Percentiles rank a stretch among this genome's conserved stretches.
Conservation (phyloP, 2,113 vertebrate species). For the Eulemur macaco region DNA sequence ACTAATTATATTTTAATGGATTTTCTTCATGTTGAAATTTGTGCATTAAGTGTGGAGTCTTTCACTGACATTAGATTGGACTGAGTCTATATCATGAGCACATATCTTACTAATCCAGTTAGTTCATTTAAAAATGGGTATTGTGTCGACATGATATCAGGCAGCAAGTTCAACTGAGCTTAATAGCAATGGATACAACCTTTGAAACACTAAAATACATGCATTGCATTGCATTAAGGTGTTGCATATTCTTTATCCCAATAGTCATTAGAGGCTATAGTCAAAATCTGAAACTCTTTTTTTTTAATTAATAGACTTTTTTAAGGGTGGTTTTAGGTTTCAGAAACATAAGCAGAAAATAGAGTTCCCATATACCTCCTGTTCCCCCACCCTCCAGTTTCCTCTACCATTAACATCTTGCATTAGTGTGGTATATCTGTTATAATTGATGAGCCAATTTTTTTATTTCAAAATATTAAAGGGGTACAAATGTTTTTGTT, state of each 20-base stretch:
- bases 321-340: not conserved
- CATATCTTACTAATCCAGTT: not conserved
- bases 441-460: not conserved
- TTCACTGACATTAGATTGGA: not conserved
- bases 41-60: not conserved
- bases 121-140: conserved; percentile 23
- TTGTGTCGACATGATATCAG: not conserved
- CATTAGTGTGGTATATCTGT: not conserved
- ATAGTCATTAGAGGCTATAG: not conserved
- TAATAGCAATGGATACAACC: not conserved
- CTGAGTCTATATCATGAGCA: not conserved
- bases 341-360: not conserved
- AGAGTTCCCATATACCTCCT: not conserved
- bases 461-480: too few species aligned
- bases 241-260: not conserved
- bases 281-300: not conserved
- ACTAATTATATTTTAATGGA: not conserved
- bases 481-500: too few species aligned
- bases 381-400: not conserved
- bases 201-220: not conserved
- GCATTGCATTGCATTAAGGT: not conserved
- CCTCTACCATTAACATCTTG: not conserved
- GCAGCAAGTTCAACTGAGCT: not conserved
- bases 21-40: conserved; percentile 4
- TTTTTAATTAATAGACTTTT: not conserved